Evolutionary conservation across 2,797 vertebrate genomes (phyloP), one percentile per base, ranked within the genome.

Genomic region (Cetoscarus ocellatus): DNA sequence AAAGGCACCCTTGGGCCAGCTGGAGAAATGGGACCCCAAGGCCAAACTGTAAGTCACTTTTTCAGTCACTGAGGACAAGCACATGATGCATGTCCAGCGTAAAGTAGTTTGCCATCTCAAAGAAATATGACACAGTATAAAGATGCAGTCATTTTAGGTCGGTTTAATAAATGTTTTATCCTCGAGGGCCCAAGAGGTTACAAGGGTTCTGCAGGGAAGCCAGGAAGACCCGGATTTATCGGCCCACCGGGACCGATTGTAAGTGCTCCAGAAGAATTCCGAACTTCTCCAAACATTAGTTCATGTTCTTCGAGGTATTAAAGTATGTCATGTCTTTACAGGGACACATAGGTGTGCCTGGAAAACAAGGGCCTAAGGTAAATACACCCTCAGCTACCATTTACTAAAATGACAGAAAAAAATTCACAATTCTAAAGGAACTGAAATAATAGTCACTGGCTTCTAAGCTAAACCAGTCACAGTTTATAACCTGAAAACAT

Each of bases 151-250:
- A 69, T 27, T 80, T 90, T 71, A 79, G 66, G 71, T 88, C 54
- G 72, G 70, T 91, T 87, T 87, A 88, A 84, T 89, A 84, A 89
- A 91, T 91, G 74, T 84, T 89, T 77, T 83, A 61, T 68, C 88
- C 78, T 83, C 67, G 67, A 95, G 94, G 93, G 93, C 77, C 73
- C 71, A 51, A 86, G 84, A 90, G 94, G 94, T 88, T 93, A 93
- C 79, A 95, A 96, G 84, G 94, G 94, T 67, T 93, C 81, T 43
- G 92, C 93, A 74, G 94, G 87, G 69, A 93, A 94, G 85, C 93
- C 95, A 90, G 95, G 92, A 87, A 93, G 93, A 92, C 92, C 94
- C n/a, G 95, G 94, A 92, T 92, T 95, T 91, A 91, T 90, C 60
- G 93, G 92, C 55, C 93, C 95, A 52, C 93, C 91, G 19, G 93